phyloP scores from a whole-genome alignment of 2,797 vertebrate species.

The Pseudochromis fuscus region DNA sequence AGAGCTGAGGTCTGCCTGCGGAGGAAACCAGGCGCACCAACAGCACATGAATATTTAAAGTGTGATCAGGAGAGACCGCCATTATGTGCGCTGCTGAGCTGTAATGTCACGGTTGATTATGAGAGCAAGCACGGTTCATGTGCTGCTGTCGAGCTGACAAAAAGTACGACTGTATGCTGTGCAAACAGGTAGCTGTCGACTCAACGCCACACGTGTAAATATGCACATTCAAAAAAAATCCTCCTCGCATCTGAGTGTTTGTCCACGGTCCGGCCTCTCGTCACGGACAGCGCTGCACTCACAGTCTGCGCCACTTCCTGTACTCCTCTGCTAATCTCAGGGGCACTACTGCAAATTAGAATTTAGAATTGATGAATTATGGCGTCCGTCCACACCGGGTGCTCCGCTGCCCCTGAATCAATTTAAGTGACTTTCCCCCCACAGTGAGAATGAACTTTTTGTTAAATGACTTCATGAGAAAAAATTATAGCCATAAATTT shows the following conservation, averaged over 20 bases:
- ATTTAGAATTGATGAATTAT: conserved; percentile 77
- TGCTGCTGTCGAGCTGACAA: conserved; percentile 42
- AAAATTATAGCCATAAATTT: conserved; percentile 78
- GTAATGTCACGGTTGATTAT: conserved; percentile 72
- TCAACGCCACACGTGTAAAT: conserved; percentile 27
- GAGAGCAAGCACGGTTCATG: conserved; percentile 55
- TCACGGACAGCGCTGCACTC: conserved; percentile 5
- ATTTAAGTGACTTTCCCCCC: conserved; percentile 74
- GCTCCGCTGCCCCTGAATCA: conserved; percentile 72
- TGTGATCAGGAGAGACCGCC: conserved; percentile 64
- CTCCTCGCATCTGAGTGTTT: neutral
- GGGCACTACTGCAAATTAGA: conserved; percentile 73
- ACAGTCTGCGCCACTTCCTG: conserved; percentile 35
- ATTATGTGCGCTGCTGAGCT: conserved; percentile 68
- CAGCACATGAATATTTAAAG: conserved; percentile 78
- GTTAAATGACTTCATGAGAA: conserved; percentile 76
- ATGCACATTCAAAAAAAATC: neutral
- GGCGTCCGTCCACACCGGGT: conserved; percentile 52
- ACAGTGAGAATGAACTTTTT: conserved; percentile 69
- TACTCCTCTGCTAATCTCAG: conserved; percentile 66
- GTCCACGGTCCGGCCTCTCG: conserved; percentile 4
- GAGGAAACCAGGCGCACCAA: conserved; percentile 59
- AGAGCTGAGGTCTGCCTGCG: conserved; percentile 37
- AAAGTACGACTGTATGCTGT: no score
- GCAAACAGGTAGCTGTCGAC: conserved; percentile 52